Conservation (phyloP, 2,113 vertebrate species). For the Lota lota region DNA sequence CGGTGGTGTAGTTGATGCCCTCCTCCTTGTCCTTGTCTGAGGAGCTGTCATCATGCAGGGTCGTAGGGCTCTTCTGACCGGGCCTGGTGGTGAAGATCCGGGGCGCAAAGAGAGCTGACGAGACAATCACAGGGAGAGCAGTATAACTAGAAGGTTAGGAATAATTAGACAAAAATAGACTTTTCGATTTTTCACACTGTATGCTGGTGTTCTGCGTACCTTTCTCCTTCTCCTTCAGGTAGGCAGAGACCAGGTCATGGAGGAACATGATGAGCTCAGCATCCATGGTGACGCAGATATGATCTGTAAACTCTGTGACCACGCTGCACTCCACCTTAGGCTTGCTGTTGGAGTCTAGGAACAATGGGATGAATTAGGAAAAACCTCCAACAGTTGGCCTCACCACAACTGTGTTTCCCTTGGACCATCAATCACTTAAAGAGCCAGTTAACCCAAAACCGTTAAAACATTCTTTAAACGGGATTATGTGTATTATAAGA, state of each 20-base stretch:
- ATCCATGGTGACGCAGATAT: conserved; percentile 99
- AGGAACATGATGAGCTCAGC: conserved; percentile 98
- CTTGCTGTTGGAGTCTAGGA: conserved; percentile 84
- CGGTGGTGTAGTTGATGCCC: conserved; percentile 86
- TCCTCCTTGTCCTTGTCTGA: conserved; percentile 83
- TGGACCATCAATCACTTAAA: no score
- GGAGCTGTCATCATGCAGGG: conserved; percentile 79
- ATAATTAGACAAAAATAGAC: no score
- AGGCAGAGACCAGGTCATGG: conserved; percentile 95
- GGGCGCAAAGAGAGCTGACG: conserved; percentile 87
- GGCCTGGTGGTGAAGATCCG: conserved; percentile 84
- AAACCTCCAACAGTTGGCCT: no score
- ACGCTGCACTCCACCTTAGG: conserved; percentile 98
- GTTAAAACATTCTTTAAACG: no score
- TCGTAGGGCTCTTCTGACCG: conserved; percentile 89
- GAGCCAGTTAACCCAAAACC: no score
- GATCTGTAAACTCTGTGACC: conserved; percentile 98
- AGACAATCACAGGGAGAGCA: neutral
- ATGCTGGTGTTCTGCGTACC: conserved; percentile 64
- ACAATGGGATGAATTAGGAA: conserved; percentile 11
- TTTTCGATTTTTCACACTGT: no score
- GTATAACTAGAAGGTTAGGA: neutral
- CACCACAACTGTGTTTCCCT: no score
- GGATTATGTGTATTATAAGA: no score
- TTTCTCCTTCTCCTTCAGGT: conserved; percentile 98